A percentile compares a stretch with the other conserved stretches of the same genome.
Evolutionary conservation across 1,140 invertebrate genomes (phyloP).

Genomic region (Drosophila persimilis): DNA sequence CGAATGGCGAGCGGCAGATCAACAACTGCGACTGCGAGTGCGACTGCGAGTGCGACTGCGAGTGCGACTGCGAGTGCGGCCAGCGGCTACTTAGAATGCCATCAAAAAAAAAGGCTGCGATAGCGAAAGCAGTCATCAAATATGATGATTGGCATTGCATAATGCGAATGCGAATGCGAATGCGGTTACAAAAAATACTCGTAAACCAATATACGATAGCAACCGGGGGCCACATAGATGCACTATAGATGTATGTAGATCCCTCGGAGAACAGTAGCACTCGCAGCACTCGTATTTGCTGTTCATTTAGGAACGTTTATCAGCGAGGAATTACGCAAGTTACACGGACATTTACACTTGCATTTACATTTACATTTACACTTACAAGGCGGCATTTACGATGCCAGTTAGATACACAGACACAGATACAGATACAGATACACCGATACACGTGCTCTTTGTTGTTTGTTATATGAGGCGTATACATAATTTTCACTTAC

Average conservation of each 20-base stretch:
- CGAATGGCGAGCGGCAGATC: constrained; percentile 3
- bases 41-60: background rate
- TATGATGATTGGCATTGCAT: constrained; percentile 69
- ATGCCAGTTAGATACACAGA: no score
- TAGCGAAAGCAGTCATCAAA: constrained; percentile 60
- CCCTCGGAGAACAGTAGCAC: no score
- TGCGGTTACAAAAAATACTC: background rate
- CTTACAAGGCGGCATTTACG: no score
- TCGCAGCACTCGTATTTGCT: constrained; percentile 32
- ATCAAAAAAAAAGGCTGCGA: constrained; percentile 5
- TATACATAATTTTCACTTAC: constrained; percentile 67
- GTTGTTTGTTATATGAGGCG: constrained; percentile 40
- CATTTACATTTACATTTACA: constrained; percentile 13
- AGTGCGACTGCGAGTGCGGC: background rate
- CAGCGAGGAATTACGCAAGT: constrained; percentile 66
- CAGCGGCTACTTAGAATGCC: constrained; percentile 14
- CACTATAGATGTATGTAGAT: no score
- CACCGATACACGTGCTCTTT: constrained; percentile 28
- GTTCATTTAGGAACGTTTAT: constrained; percentile 66
- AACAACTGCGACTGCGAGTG: constrained; percentile 10
- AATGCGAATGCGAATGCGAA: constrained; percentile 27
- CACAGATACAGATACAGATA: background rate
- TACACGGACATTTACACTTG: constrained; percentile 1
- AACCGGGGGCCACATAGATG: constrained; percentile 14
- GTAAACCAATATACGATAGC: constrained; percentile 2